Evolutionary conservation across 2,113 vertebrate species (phyloP).

Genomic region (Seriola quinqueradiata): DNA sequence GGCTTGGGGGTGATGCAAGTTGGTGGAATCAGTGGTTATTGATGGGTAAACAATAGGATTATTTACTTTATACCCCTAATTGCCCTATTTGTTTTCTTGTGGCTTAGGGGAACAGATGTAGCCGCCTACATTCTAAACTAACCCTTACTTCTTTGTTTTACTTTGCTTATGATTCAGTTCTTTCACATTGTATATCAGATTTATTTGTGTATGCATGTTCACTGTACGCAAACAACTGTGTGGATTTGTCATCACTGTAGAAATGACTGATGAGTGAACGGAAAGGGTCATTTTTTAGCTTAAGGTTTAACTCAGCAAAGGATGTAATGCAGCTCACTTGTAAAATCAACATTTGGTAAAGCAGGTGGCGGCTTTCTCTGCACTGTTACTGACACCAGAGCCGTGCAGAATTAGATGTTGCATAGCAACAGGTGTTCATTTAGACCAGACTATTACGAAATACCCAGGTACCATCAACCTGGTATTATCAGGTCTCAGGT

Average conservation of each 20-base stretch:
- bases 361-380: constrained; percentile 54
- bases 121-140: not conserved
- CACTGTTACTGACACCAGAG: not conserved
- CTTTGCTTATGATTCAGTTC: not conserved
- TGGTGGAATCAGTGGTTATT: constrained; percentile 32
- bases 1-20: not conserved
- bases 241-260: not conserved
- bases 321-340: not conserved
- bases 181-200: not conserved
- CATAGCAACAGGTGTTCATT: constrained; percentile 28
- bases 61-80: constrained; percentile 43
- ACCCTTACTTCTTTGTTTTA: not conserved
- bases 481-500: constrained; percentile 15
- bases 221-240: not conserved
- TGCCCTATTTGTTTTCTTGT: constrained; percentile 46
- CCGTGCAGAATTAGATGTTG: constrained; percentile 4
- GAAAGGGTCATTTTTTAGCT: not conserved
- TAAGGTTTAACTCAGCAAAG: not conserved
- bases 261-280: not conserved
- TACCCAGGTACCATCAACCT: not conserved
- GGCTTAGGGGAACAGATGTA: constrained; percentile 1
- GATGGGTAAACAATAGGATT: constrained; percentile 60
- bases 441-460: constrained; percentile 31
- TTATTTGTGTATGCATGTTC: not conserved
- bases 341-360: not conserved